Base-by-base conservation (phyloP, 1,140 invertebrate genomes). In the Caerostris darwini region DNA sequence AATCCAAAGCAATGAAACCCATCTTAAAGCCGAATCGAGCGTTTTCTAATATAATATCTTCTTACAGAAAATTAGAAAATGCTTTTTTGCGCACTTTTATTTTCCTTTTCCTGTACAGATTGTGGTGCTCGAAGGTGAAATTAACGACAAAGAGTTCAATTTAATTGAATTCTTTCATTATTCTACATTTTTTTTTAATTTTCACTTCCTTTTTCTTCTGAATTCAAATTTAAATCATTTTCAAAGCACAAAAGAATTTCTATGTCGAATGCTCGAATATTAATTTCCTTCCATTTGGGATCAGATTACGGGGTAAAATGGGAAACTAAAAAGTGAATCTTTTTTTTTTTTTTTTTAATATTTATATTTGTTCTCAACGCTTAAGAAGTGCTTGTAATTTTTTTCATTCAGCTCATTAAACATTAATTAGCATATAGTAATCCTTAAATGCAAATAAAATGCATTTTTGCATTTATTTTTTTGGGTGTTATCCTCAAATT, bases 91-190 rank as follows among this genome's bases (percentile, higher is more conserved):
- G 5, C 61, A 64, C 61, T 64, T 64, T 64, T 64, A 64, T 64
- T 64, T 64, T 64, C 12, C 61, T 12, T 64, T 64, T 64, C 61
- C 5, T 64, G 17, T 64, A 64, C 61, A 64, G 17, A 12, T 64
- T n/a, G 61, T n/a, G 17, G 61, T 64, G 61, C 61, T 64, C n/a
- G 61, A 64, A 64, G 61, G 61, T 64, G 61, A 64, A 64, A 64
- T 64, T 64, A 64, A 64, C 61, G 61, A 64, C 61, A 64, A 64
- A 64, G 61, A 64, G 61, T 64, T 64, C 61, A 64, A 64, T 64
- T 64, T 64, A 64, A 64, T 64, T 64, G 61, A 64, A 64, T 64
- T 64, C 61, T 17, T 64, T 64, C 61, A 64, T 64, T 64, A 64
- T 17, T 64, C n/a, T 64, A 12, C 3, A 5, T 5, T 12, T 64